Base-by-base conservation (phyloP, 2,888 invertebrate genomes). In the Zhuqinia jingwanae region DNA sequence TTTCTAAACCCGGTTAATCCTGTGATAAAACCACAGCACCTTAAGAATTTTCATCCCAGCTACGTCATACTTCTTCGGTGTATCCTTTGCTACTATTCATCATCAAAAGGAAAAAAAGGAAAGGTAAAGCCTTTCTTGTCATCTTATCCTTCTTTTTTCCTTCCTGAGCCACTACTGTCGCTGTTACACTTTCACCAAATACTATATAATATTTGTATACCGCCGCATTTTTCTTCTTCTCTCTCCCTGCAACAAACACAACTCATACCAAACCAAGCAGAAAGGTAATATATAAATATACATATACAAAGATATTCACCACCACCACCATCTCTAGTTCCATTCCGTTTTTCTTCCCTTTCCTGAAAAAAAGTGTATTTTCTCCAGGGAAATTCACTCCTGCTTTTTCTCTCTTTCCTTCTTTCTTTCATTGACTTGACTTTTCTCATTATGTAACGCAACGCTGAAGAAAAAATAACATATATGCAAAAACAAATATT, bases 311-410 rank as follows among this genome's bases (percentile, higher is more conserved):
- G 3, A 53, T 17, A 53, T 5, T 17, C 15, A 17, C 53, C 11
- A 17, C 53, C 11, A 15, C 13, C 15, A 15, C 15, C 17, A 6
- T 53, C 11, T 8, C 36, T 36, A 3, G 5, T 36, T 36, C 5
- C 36, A 22, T 17, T 58, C 58, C 20, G 17, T 36, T 15, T 45
- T 77, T 77, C 36, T 20, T 15, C 30, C 30, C 50, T 17, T 25
- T n/a, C 8, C 15, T 6, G 53, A 80, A 22, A 60, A 60, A 81
- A 86, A 77, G 76, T 81, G 81, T 81, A 81, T 77, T 86, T 86
- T 86, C 86, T 86, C 86, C 22, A 47, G 86, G 86, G 86, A 86
- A 86, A 86, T 86, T 86, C 86, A 47, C 78, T 85, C 42, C 47
- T 30, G 82, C 56, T 77, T 80, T 70, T 47, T 25, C 56, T 81